Evolutionary conservation across 1,140 invertebrate species (phyloP).

Genomic region (Pachypeltis micranthus): DNA sequence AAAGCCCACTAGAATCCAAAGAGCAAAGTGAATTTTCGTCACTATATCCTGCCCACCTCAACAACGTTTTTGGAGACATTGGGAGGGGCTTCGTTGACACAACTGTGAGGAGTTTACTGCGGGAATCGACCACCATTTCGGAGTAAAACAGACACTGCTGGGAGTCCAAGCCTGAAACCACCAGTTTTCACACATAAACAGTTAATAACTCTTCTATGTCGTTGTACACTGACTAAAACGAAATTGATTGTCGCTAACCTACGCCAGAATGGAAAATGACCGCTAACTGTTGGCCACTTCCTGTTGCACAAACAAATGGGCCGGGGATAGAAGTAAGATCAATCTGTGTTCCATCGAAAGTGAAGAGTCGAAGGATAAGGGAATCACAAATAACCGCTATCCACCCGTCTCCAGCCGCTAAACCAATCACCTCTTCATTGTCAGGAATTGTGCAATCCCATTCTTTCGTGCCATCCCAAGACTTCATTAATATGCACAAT

Average conservation of each 20-base stretch:
- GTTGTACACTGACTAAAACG: no score
- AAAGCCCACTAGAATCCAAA: conserved; percentile 52
- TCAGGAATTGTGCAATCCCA: conserved; percentile 68
- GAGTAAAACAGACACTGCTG: conserved; percentile 25
- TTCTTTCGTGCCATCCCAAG: conserved; percentile 73
- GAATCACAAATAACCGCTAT: conserved; percentile 64
- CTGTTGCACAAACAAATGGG: conserved; percentile 54
- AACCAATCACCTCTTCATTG: conserved; percentile 59
- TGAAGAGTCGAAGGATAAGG: conserved; percentile 68
- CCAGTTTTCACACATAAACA: no score
- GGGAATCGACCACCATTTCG: conserved; percentile 18
- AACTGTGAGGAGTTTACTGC: background rate
- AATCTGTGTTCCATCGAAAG: conserved; percentile 71
- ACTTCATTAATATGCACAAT: conserved; percentile 58
- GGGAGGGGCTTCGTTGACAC: conserved; percentile 39
- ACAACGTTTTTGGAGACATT: conserved; percentile 50
- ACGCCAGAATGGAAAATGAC: conserved; percentile 61
- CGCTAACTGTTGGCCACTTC: conserved; percentile 54
- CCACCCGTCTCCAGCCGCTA: conserved; percentile 58
- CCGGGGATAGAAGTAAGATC: conserved; percentile 62
- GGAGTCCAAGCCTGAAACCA: conserved; percentile 19
- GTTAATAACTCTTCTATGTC: no score
- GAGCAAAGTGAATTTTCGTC: conserved; percentile 61
- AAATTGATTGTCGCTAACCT: no score
- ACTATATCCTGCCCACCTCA: conserved; percentile 73